These are phyloP conservation scores for Toxotes chatareus DNA, from an alignment of 2,113 vertebrate species.

Conservation along the genomic window DNA sequence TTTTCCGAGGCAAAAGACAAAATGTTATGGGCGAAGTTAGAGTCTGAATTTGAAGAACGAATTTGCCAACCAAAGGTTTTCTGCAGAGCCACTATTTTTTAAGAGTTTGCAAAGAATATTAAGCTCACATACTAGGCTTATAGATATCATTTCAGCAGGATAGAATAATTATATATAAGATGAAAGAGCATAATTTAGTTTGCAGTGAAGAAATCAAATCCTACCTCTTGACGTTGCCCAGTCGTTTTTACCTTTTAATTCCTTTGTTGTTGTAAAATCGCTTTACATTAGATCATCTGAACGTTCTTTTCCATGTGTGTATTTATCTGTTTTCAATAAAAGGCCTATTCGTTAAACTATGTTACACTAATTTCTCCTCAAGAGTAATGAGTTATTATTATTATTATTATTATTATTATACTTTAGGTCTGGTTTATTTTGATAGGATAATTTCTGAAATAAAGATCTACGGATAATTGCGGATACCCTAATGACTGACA, in stretches of 20 bases:
- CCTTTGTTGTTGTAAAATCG: conserved; percentile 21
- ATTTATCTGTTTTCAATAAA: conserved; percentile 56
- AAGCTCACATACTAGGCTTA: neutral
- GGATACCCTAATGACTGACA: conserved; percentile 27
- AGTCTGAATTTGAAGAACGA: neutral
- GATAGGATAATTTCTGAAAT: conserved; percentile 1
- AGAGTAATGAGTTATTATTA: neutral
- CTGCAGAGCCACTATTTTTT: neutral
- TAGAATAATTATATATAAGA: neutral
- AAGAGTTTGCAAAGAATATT: neutral
- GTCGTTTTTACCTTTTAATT: neutral
- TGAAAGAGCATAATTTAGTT: neutral
- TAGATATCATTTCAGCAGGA: neutral
- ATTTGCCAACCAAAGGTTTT: conserved; percentile 20
- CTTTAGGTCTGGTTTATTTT: conserved; percentile 13
- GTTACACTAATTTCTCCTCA: neutral
- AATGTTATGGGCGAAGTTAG: neutral
- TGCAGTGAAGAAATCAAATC: conserved; percentile 37
- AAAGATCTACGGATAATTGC: conserved; percentile 30
- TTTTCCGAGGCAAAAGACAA: neutral
- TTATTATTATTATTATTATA: neutral
- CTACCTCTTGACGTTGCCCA: conserved; percentile 47
- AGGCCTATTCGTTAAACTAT: conserved; percentile 16
- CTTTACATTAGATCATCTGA: neutral
- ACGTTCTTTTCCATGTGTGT: conserved; percentile 20